Evolutionary conservation across 2,797 vertebrate species (phyloP).

Genomic region (Acanthurus leucopareius): DNA sequence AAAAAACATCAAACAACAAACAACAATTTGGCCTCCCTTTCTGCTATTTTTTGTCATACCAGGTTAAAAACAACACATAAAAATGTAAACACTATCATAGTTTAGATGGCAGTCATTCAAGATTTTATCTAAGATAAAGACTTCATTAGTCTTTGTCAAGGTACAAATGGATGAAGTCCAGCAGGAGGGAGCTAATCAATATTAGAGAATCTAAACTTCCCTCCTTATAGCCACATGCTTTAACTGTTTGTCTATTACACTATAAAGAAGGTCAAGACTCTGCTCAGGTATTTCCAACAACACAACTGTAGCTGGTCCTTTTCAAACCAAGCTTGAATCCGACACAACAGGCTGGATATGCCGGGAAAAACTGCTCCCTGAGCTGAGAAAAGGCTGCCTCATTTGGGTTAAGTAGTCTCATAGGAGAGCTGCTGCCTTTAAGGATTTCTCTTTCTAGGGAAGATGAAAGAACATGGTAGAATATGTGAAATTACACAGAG

Average conservation of each 20-base stretch:
- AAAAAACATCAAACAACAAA: neutral
- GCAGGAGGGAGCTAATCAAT: neutral
- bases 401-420: constrained; percentile 81
- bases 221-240: neutral
- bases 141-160: neutral
- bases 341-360: constrained; percentile 51
- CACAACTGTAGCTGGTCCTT: neutral
- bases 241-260: constrained; percentile 22
- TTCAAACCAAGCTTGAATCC: constrained; percentile 45
- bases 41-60: neutral
- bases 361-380: constrained; percentile 59
- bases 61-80: neutral
- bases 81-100: neutral
- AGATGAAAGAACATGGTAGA: constrained; percentile 58
- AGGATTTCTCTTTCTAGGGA: constrained; percentile 80
- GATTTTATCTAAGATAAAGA: neutral
- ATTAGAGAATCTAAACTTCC: neutral
- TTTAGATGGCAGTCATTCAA: neutral
- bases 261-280: constrained; percentile 22
- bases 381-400: constrained; percentile 67
- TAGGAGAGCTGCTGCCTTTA: constrained; percentile 61
- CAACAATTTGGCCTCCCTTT: neutral
- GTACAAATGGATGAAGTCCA: neutral
- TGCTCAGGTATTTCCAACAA: constrained; percentile 33
- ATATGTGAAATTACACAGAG: constrained; percentile 51